Evolutionary conservation across 2,888 invertebrate species (phyloP), one percentile per base, ranked within the genome.

Genomic region (Spisula subtruncata): DNA sequence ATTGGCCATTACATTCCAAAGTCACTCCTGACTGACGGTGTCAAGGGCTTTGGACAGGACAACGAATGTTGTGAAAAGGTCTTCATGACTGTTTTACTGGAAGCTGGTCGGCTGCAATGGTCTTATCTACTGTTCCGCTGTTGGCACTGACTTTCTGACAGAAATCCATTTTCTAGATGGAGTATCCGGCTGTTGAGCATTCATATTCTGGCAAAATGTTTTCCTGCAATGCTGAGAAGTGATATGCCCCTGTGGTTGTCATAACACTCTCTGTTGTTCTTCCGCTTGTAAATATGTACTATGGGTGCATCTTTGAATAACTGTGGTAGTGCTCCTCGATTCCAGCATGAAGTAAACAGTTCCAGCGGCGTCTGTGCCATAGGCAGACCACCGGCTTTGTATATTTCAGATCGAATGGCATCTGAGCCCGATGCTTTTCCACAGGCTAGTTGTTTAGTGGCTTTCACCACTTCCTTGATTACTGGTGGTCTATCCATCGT

Each of bases 301-400:
- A 91, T 83, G 29, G 84, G 80, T n/a, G 90, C 92, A 75, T 92
- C 89, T 60, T 91, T 93, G 46, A 87, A 85, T 12, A 93, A 83
- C 84, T 93, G 90, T 2, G 90, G 92, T 18, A 89, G 48, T 18
- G 20, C 29, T 5, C 60, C 60, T n/a, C n/a, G 18, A 18, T 20
- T 20, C 10, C 56, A n/a, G 48, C 88, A n/a, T 56, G 32, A 14
- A 16, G 25, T 32, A n/a, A 79, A 35, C 0, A 56, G 18, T 4
- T 48, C 41, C 0, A 18, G 32, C 0, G 79, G 51, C n/a, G 82
- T 81, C 18, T 83, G 29, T 66, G 85, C 48, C 20, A 85, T 46
- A 0, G 10, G 20, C 14, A 66, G 41, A n/a, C 81, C 85, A 20
- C 85, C 86, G 18, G 71, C 18, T 80, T 87, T 88, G 80, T 87